Evolutionary conservation across 1,140 invertebrate genomes (phyloP), one percentile per base, ranked within the genome.

Genomic region (Telenomus remus): DNA sequence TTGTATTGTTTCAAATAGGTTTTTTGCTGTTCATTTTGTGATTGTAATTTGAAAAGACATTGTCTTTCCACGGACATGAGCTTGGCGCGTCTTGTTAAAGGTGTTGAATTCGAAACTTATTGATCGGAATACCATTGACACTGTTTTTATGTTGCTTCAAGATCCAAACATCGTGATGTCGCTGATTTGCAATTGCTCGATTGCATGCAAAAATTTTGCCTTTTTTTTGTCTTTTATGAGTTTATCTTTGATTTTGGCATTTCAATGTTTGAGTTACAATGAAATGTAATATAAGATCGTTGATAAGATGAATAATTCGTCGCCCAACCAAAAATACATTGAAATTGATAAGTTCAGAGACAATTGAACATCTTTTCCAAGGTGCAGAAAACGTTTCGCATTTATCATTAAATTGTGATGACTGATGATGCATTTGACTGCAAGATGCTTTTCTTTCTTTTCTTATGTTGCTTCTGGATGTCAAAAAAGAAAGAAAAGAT

Each of bases 401-500:
- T 64, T 72, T 59, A 72, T 57, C 33, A 57, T 27, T 51, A 50
- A 70, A 60, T 57, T 64, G 53, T 64, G 43, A 72, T 72, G 68
- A 57, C 59, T 72, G 69, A 72, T 51, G 53, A 64, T 64, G 69
- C 69, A 72, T 64, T 72, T 64, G 51, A 71, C 47, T 51, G 12
- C 14, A 39, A 27, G 19, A 39, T 0, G 19, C 69, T 72, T 64
- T 64, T 64, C 60, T 64, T 72, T 63, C 68, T 56, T 63, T 63
- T 46, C 16, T 6, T 44, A 13, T 44, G n/a, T 44, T 12, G 13
- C 3, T 44, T 11, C 13, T n/a, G 12, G 13, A 33, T 71, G 53
- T 68, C 47, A 63, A 50, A 61, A 57, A 59, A 54, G 70, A 73
- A 65, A 60, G 70, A 73, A 65, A 65, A 65, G 70, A 39, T 13